Evolutionary conservation across 2,113 vertebrate genomes (phyloP), one percentile per base, ranked within the genome.

Genomic region (Paramisgurnus dabryanus): DNA sequence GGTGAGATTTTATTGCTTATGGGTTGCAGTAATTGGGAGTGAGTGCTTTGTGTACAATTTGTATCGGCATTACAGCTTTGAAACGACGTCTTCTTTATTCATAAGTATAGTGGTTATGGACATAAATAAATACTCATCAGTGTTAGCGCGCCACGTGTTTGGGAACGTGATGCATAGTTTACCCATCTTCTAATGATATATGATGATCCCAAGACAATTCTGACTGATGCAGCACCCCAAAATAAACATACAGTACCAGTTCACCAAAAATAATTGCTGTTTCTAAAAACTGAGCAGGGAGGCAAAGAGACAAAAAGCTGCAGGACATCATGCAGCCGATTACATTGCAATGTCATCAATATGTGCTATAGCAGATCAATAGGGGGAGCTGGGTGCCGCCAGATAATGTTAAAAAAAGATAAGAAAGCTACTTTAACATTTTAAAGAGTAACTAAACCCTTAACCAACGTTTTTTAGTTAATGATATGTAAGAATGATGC

Each of bases 111-210:
- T 72, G 80, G 79, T 75, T 82, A 79, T 79, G 70, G 40, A 79
- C 63, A 79, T 79, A 86, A 86, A 83, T 86, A 86, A 86, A 86
- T 86, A 86, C 71, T 83, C 84, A 79, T 81, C 79, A 81, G 50
- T 71, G 70, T 67, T 67, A 80, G 76, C 76, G 73, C 10, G 13
- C 61, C 76, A 57, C 61, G 47, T 41, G 39, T 80, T 66, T 17
- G 41, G 45, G 45, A 50, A 53, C 47, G 34, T 60, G 45, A 63
- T 63, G 47, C 22, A 49, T 40, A 65, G 18, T 53, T 53, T 66
- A 53, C 18, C 61, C 12, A 55, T 15, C 53, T 55, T 15, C 15
- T 13, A 55, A 55, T 17, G 15, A 17, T 55, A 55, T 55, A 5
- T 17, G 12, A 8, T 11, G 50, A 53, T 50, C 49, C 49, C 10